These are phyloP conservation scores for Heliothis virescens DNA, from an alignment of 1,140 invertebrate species.

Conservation along the genomic window DNA sequence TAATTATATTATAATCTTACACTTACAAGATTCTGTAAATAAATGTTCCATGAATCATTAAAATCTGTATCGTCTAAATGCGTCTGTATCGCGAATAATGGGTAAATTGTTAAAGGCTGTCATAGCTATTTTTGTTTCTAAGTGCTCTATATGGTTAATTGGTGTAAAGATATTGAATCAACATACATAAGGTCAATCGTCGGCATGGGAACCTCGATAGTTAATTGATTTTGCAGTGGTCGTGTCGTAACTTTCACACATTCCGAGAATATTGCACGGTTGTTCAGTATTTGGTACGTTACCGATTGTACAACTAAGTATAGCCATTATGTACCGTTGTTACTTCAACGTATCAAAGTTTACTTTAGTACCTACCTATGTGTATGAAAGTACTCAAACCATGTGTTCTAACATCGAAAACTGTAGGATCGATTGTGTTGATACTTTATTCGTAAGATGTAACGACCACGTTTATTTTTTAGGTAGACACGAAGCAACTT, in stretches of 20 bases:
- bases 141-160: not conserved
- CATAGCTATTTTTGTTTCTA: not conserved
- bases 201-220: conserved; percentile 33
- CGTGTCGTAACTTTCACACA: conserved; percentile 34
- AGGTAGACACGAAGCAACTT: no score
- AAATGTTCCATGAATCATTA: no score
- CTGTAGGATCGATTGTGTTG: not conserved
- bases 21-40: no score
- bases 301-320: not conserved
- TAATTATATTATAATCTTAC: not conserved
- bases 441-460: not conserved
- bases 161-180: conserved; percentile 8
- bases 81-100: no score
- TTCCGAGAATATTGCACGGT: conserved; percentile 9
- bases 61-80: no score
- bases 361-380: no score
- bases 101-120: no score
- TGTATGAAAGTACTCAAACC: not conserved
- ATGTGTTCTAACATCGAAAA: not conserved
- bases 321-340: no score
- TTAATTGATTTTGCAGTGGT: conserved; percentile 23
- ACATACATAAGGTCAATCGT: conserved; percentile 13
- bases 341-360: no score
- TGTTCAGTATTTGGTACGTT: conserved; percentile 29
- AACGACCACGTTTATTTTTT: no score